Percentiles rank a stretch among this genome's conserved stretches.
Conservation (phyloP, 2,113 vertebrate genomes). For the Leucopsar rothschildi region DNA sequence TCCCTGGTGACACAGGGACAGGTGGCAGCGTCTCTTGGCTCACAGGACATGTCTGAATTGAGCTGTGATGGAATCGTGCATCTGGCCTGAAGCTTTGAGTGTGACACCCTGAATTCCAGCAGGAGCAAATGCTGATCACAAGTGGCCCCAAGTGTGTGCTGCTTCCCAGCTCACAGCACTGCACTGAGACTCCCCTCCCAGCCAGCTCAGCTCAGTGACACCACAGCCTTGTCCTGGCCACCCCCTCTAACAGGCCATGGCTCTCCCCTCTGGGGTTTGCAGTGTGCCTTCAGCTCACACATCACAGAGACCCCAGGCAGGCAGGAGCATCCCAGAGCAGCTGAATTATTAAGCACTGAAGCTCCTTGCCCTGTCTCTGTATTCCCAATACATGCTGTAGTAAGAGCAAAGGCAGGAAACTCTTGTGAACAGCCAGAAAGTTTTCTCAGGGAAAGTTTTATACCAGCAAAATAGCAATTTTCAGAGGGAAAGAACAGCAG, state of each 20-base stretch:
- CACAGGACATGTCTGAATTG: neutral
- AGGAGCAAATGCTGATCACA: neutral
- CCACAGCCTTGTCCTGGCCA: neutral
- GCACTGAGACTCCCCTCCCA: neutral
- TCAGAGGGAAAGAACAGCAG: neutral
- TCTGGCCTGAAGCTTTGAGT: neutral
- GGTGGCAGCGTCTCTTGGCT: neutral
- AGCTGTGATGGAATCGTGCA: neutral
- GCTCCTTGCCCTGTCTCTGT: neutral
- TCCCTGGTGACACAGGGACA: neutral
- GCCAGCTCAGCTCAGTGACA: neutral
- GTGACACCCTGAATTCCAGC: neutral
- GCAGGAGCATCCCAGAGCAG: neutral
- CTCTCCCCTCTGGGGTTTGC: neutral
- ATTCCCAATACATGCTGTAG: neutral
- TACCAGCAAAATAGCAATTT: neutral
- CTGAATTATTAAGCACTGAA: constrained; percentile 35
- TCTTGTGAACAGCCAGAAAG: neutral
- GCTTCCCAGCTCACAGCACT: neutral
- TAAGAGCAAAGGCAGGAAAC: neutral
- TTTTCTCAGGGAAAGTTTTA: constrained; percentile 3
- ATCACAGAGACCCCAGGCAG: neutral
- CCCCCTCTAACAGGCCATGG: neutral
- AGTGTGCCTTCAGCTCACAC: neutral
- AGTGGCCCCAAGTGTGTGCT: neutral